These are phyloP conservation scores for Phyllopteryx taeniolatus DNA, from an alignment of 2,113 vertebrate genomes.

Conservation along the genomic window DNA sequence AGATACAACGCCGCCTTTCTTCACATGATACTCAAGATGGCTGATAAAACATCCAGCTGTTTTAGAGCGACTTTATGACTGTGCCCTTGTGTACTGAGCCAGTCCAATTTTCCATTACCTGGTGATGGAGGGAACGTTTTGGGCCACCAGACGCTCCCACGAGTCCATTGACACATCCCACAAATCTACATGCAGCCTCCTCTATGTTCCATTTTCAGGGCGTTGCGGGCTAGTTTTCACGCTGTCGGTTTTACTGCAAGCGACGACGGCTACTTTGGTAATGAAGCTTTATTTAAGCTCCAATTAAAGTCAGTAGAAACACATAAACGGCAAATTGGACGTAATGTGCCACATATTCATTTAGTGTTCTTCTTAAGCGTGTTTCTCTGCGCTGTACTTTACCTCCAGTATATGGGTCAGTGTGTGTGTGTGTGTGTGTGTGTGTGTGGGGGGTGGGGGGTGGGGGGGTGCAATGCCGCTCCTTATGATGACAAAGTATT, in stretches of 20 bases:
- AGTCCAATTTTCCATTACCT: slow-evolving; percentile 60
- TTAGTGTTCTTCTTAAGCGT: slow-evolving; percentile 32
- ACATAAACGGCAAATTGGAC: slow-evolving; percentile 35
- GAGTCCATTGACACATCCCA: slow-evolving; percentile 37
- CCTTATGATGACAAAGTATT: slow-evolving; percentile 17
- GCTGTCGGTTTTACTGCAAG: slow-evolving; percentile 9
- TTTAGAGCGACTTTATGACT: slow-evolving; percentile 68
- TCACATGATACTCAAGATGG: slow-evolving; percentile 67
- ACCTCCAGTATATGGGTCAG: slow-evolving; percentile 34
- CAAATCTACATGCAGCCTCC: slow-evolving; percentile 39
- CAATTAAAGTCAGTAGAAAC: slow-evolving; percentile 40
- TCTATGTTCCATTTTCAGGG: slow-evolving; percentile 22
- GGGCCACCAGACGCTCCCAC: slow-evolving; percentile 56
- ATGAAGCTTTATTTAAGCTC: slow-evolving; percentile 26
- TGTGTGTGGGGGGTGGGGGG: neutral
- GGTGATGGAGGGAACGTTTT: slow-evolving; percentile 66
- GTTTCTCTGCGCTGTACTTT: slow-evolving; percentile 36
- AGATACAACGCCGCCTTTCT: slow-evolving; percentile 58
- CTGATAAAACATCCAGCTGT: slow-evolving; percentile 72
- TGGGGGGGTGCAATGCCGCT: slow-evolving; percentile 21
- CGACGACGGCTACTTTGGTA: slow-evolving; percentile 23
- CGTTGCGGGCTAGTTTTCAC: slow-evolving; percentile 13
- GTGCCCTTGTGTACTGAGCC: slow-evolving; percentile 66
- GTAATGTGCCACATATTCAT: slow-evolving; percentile 45
- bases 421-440: neutral